Base-by-base conservation (phyloP, 2,888 invertebrate species). In the Bugulina stolonifera region DNA sequence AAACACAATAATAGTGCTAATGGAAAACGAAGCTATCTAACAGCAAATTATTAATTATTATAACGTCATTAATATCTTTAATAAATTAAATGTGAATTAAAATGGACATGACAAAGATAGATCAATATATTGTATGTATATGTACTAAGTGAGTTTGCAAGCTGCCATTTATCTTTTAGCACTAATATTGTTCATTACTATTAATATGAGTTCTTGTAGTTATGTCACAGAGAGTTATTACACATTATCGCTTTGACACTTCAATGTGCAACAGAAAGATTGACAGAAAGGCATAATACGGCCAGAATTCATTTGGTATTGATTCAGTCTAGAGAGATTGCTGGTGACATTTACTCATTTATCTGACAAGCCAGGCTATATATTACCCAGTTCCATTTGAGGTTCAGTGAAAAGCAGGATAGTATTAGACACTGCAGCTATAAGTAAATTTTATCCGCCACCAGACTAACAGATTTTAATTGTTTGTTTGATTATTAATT, bases 1-100 rank as follows among this genome's bases (percentile, higher is more conserved):
- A 55, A 55, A 55, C 55, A 55, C 22, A 55, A 18, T 55, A 25
- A 55, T 55, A 18, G 55, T 25, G 23, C 55, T 55, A 55, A 55
- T 55, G 55, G 55, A 25, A 55, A 43, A 18, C 43, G 5, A 43
- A 43, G 43, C 43, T 43, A 18, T 43, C 43, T 43, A 43, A 18
- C 10, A 18, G 18, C 5, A 43, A 43, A 43, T 43, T 43, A 43
- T 43, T 43, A 43, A 43, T 43, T 43, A 43, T 43, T 43, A 43
- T 43, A 43, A 10, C 18, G 43, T 43, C 18, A 43, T 43, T 43
- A 43, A 43, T 43, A 43, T 43, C 43, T 43, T 43, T 43, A 43
- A 43, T 43, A 43, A 43, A 43, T 43, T 43, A 43, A 43, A 43
- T 43, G 43, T 43, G 43, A 43, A 43, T 43, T 5, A 43, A 18